A percentile compares a stretch with the other conserved stretches of the same genome.
These are phyloP conservation scores for Thymallus thymallus DNA, from an alignment of 2,113 vertebrate species.

Conservation along the genomic window DNA sequence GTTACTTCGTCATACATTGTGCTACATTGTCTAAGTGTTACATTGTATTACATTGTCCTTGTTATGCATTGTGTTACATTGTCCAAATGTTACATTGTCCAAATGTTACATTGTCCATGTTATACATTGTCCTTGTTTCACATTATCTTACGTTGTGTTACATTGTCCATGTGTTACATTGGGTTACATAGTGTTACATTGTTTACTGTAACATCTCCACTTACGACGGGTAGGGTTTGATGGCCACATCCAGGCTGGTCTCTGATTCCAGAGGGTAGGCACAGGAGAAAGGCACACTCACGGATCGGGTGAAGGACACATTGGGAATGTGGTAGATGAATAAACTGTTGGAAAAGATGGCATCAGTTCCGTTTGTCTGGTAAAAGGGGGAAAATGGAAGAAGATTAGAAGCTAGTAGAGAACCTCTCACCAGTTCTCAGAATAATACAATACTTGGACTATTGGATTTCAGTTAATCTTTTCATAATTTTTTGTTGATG, in stretches of 20 bases:
- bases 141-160: no score
- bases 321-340: conserved; percentile 22
- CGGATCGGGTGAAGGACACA: not conserved
- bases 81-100: no score
- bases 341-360: conserved; percentile 38
- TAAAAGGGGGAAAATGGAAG: not conserved
- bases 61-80: no score
- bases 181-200: not conserved
- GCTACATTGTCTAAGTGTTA: no score
- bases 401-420: not conserved
- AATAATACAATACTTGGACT: no score
- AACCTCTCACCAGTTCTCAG: conserved; percentile 8
- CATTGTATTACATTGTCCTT: no score
- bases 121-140: no score
- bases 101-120: no score
- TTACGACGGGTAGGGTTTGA: conserved; percentile 19
- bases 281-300: conserved; percentile 38
- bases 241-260: conserved; percentile 14
- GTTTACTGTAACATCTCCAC: not conserved
- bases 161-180: not conserved
- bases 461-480: no score
- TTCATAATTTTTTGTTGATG: no score
- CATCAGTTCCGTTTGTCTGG: conserved; percentile 37
- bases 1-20: no score
- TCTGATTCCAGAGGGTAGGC: conserved; percentile 27